Conservation (phyloP, 2,797 vertebrate species). For the Rhadinocentrus ornatus region DNA sequence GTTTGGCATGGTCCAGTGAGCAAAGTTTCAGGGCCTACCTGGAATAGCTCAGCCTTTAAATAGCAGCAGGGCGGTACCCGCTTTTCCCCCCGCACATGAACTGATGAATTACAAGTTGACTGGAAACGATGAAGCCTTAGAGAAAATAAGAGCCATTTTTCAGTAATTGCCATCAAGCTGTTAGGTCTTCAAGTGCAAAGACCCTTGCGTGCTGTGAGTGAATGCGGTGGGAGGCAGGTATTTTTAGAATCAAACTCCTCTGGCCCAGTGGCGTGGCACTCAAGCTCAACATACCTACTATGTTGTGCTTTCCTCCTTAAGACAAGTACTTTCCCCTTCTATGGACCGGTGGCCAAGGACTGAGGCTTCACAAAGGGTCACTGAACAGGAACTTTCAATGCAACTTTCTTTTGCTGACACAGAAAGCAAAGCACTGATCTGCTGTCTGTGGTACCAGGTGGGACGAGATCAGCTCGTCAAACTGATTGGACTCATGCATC, state of each 20-base stretch:
- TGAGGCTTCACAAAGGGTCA: conserved; percentile 69
- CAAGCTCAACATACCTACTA: conserved; percentile 77
- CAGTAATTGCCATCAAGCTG: conserved; percentile 78
- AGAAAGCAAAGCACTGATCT: conserved; percentile 28
- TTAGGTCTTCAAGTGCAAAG: conserved; percentile 62
- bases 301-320: conserved; percentile 79
- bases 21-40: conserved; percentile 75
- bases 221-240: conserved; percentile 69
- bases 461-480: background rate
- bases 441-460: conserved; percentile 11
- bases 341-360: conserved; percentile 62
- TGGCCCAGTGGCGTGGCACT: conserved; percentile 75
- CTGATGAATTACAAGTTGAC: conserved; percentile 82
- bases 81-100: conserved; percentile 73
- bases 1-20: conserved; percentile 70
- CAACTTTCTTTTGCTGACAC: conserved; percentile 60
- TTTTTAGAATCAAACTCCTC: conserved; percentile 80
- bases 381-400: conserved; percentile 68
- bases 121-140: conserved; percentile 83
- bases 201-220: conserved; percentile 63
- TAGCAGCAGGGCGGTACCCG: conserved; percentile 71
- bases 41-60: conserved; percentile 78
- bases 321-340: conserved; percentile 72
- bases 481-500: background rate
- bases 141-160: conserved; percentile 79